phyloP scores from a whole-genome alignment of 1,140 invertebrate genomes.

The Microvelia longipes region DNA sequence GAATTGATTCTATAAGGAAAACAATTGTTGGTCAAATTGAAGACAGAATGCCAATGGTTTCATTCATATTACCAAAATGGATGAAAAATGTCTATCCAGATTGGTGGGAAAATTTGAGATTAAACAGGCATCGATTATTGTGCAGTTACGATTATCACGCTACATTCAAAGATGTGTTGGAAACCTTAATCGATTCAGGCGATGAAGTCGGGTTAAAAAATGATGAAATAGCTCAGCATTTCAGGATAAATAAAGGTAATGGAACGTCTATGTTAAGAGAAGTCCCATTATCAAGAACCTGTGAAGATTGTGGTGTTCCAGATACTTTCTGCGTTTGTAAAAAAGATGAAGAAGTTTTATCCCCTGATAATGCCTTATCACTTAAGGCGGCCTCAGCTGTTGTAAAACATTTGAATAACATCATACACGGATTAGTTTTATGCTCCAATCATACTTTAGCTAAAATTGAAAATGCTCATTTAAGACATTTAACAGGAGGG shows the following conservation, averaged over 20 bases:
- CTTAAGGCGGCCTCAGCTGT: conserved; percentile 36
- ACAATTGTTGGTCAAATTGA: conserved; percentile 39
- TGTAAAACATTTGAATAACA: conserved; percentile 43
- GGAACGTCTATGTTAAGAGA: conserved; percentile 22
- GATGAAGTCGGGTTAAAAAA: background rate
- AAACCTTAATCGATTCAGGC: conserved; percentile 3
- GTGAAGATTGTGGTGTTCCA: conserved; percentile 32
- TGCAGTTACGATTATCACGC: conserved; percentile 33
- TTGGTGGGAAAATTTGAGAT: conserved; percentile 27
- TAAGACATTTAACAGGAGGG: conserved; percentile 7
- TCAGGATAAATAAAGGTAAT: conserved; percentile 7
- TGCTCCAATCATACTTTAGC: conserved; percentile 30
- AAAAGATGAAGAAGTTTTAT: conserved; percentile 14
- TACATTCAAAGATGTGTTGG: conserved; percentile 18
- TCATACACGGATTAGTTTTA: conserved; percentile 38
- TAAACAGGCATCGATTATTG: conserved; percentile 31
- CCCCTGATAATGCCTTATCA: conserved; percentile 10
- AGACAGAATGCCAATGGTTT: conserved; percentile 40
- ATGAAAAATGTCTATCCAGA: conserved; percentile 29
- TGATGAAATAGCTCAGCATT: conserved; percentile 18
- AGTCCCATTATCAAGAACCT: conserved; percentile 30
- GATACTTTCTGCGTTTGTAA: conserved; percentile 35
- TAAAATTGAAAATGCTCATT: conserved; percentile 12
- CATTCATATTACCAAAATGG: conserved; percentile 34
- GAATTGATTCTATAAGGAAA: conserved; percentile 35